Evolutionary conservation across 2,888 invertebrate genomes (phyloP).

Genomic region (Pocota personata): DNA sequence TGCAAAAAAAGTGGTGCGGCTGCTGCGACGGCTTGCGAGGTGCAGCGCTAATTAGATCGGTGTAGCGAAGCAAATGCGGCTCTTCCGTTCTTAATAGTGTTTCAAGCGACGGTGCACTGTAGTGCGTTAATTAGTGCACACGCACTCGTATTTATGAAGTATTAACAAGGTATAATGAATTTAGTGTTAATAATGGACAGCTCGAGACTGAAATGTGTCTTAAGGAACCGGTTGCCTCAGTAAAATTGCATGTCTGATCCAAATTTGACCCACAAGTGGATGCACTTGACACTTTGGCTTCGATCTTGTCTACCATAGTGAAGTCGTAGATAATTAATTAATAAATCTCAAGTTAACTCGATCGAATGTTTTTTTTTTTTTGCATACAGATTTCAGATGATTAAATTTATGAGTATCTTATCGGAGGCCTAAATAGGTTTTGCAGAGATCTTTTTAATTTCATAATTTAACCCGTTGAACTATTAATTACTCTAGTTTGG

Average conservation of each 20-base stretch:
- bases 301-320: background rate
- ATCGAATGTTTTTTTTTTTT: too few species aligned
- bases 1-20: background rate
- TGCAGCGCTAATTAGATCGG: slow-evolving; percentile 63
- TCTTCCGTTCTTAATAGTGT: slow-evolving; percentile 45
- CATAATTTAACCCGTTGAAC: too few species aligned
- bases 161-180: slow-evolving; percentile 45
- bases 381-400: too few species aligned
- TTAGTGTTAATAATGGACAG: slow-evolving; percentile 2
- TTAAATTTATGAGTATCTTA: too few species aligned
- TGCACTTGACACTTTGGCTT: background rate
- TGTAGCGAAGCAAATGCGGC: slow-evolving; percentile 24
- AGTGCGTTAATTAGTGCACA: slow-evolving; percentile 49
- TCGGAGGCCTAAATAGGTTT: too few species aligned
- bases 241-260: background rate
- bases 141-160: slow-evolving; percentile 48
- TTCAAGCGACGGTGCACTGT: slow-evolving; percentile 10
- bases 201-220: background rate
- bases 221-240: slow-evolving; percentile 6
- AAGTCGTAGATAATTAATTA: background rate
- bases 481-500: too few species aligned
- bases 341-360: too few species aligned
- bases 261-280: background rate
- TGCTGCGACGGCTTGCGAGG: slow-evolving; percentile 33
- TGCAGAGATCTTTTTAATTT: too few species aligned